Base-by-base conservation (phyloP, 35 echinoderm and acorn worm species). In the Stichopus chloronotus region DNA sequence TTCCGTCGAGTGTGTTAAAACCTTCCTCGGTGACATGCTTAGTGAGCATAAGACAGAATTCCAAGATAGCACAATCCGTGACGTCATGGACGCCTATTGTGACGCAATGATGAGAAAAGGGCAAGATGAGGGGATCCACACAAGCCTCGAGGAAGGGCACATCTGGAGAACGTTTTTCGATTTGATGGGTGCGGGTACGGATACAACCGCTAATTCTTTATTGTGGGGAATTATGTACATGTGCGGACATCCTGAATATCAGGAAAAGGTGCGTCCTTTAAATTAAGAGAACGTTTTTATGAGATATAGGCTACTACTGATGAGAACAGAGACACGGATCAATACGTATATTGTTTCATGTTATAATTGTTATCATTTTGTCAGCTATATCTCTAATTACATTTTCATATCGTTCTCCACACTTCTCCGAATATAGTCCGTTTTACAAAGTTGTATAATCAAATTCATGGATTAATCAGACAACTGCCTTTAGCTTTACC, bases 121-220 rank as follows among this genome's bases (percentile, higher is more conserved):
- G 22, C 14, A 14, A 4, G 17, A 74, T 74, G 22, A n/a, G 7
- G 4, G 22, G 22, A 88, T 1, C 61, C 55, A 52, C 5, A 22
- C 87, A 11, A 53, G 20, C 1, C 25, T 89, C 30, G 13, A 89
- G 5, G 87, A 89, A 13, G 10, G 52, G 14, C 16, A 30, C 52
- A 89, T 71, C 52, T 89, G 87, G 87, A 89, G 87, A 10, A 71
- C 87, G 25, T 89, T 89, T n/a, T 89, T 89, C 55, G 87, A 89
- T 63, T 61, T 89, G 57, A 54, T 89, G 60, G 87, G 87, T 13
- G 87, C 87, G 65, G 87, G 87, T 19, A 89, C 65, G 6, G 87
- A 89, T 54, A 89, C 87, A 72, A 89, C 87, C 9, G 87, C 87
- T 5, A 89, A 89, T 60, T 71, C 59, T 4, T 72, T 89, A 89